Evolutionary conservation across 2,797 vertebrate species (phyloP), one percentile per base, ranked within the genome.

Genomic region (Sarcophilus harrisii): DNA sequence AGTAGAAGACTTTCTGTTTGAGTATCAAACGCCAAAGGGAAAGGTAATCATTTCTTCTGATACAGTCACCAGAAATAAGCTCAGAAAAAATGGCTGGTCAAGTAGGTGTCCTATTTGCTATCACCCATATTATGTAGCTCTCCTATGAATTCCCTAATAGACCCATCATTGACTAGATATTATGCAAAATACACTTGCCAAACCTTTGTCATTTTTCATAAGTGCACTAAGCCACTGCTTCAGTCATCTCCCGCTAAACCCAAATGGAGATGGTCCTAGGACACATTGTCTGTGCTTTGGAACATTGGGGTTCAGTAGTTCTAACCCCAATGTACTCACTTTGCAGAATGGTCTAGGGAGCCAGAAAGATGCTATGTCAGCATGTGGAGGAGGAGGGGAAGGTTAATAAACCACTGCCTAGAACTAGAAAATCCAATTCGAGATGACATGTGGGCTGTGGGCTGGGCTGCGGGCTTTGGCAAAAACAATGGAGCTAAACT

Each of bases 401-500:
- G 95, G 92, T 97, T 98, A 96, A 97, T 92, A 98, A 96, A 97
- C 96, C 97, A 95, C 96, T 97, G 58, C 58, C 96, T 96, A 96
- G 91, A 97, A 98, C 95, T 73, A 95, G 54, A 96, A 97, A 95
- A 94, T 98, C 97, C 97, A 97, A 98, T 98, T 97, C 92, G 96
- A 98, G 97, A 95, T 98, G 98, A 98, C 98, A 97, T 94, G 81
- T 95, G 97, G 96, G 97, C 98, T 97, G 97, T 95, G 91, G 98
- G 98, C 97, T 97, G 97, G 97, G 97, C 98, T 97, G 94, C 95
- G 89, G 97, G 98, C 96, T 97, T 95, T 91, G 97, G 96, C 94
- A 95, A 92, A 97, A 94, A 96, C 94, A 93, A 94, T 66, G 94
- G 94, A 97, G 97, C 95, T 90, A 95, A 94, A 96, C 96, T 97